These are phyloP conservation scores for Budorcas taxicolor DNA, from an alignment of 2,113 vertebrate species.

Conservation along the genomic window DNA sequence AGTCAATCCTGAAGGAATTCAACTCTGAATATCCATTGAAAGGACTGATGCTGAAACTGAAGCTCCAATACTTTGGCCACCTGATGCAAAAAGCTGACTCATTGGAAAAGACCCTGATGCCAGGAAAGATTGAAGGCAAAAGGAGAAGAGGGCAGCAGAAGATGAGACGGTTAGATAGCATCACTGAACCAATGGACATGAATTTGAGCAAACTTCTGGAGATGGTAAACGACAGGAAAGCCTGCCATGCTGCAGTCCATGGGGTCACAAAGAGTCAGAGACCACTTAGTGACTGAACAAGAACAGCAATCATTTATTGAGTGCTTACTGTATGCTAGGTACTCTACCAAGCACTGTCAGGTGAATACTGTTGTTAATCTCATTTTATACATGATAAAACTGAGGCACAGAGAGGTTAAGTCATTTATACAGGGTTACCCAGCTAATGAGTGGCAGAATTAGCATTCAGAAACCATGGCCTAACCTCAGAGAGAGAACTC, in stretches of 20 bases:
- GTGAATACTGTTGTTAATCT: background rate
- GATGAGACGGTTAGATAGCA: background rate
- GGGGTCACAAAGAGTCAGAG: background rate
- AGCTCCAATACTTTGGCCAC: background rate
- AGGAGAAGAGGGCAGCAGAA: background rate
- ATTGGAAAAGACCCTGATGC: background rate
- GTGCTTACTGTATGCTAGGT: background rate
- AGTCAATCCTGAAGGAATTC: background rate
- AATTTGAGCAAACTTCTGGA: background rate
- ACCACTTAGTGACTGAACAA: background rate
- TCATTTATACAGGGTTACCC: background rate
- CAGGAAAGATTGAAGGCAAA: background rate
- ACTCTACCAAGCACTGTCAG: background rate
- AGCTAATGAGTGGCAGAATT: background rate
- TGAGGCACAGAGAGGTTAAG: background rate
- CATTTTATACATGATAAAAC: background rate
- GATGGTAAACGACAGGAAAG: background rate
- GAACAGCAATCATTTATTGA: background rate
- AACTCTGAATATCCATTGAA: background rate
- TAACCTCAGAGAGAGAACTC: background rate
- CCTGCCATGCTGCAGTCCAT: background rate
- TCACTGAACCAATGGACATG: background rate
- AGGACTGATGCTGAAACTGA: background rate
- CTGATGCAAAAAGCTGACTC: background rate
- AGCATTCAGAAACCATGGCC: background rate